These are phyloP conservation scores for Ophion ventricosus DNA, from an alignment of 2,888 invertebrate species.

Conservation along the genomic window DNA sequence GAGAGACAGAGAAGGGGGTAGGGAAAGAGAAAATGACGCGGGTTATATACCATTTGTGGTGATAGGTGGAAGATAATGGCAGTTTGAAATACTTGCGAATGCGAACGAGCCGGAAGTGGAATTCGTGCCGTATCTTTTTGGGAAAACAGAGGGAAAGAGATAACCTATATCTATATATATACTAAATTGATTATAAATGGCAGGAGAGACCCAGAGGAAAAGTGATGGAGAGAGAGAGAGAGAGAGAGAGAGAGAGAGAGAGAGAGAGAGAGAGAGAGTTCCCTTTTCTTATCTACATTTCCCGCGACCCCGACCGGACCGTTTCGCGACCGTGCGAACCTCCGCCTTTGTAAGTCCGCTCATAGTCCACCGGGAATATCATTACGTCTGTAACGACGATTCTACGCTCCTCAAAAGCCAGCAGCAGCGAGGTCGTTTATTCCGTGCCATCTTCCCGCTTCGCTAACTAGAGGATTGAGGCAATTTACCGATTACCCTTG, in stretches of 20 bases:
- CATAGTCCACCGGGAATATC: slow-evolving; percentile 27
- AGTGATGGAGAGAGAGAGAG: no score
- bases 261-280: slow-evolving; percentile 11
- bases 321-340: slow-evolving; percentile 24
- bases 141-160: slow-evolving; percentile 12
- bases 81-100: slow-evolving; percentile 78
- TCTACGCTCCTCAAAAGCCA: neutral
- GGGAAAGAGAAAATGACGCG: slow-evolving; percentile 7
- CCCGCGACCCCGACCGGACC: neutral
- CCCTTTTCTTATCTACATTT: slow-evolving; percentile 47
- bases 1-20: neutral
- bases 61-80: slow-evolving; percentile 50
- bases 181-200: neutral
- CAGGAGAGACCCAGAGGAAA: neutral
- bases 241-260: slow-evolving; percentile 14
- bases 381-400: slow-evolving; percentile 27
- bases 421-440: slow-evolving; percentile 9
- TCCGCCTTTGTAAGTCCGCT: neutral
- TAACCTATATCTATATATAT: neutral
- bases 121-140: slow-evolving; percentile 80
- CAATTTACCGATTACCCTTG: slow-evolving; percentile 82
- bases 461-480: slow-evolving; percentile 65
- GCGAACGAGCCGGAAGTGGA: slow-evolving; percentile 76
- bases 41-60: slow-evolving; percentile 7
- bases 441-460: slow-evolving; percentile 52